phyloP scores from a whole-genome alignment of 2,797 vertebrate species.

The Eleutherodactylus coqui region DNA sequence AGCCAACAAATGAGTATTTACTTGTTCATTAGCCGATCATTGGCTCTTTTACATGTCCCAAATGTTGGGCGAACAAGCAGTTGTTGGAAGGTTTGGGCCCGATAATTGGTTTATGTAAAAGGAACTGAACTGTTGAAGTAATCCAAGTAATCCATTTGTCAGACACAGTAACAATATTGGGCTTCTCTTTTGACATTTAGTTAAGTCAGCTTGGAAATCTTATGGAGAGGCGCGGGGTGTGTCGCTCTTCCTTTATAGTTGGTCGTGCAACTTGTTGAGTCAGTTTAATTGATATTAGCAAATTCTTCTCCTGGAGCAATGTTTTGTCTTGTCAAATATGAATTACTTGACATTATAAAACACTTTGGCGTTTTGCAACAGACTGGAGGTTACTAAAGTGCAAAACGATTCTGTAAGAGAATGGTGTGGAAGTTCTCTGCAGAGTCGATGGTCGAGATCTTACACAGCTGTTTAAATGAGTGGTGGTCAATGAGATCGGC shows the following conservation, averaged over 20 bases:
- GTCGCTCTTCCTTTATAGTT: background rate
- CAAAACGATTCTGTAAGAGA: background rate
- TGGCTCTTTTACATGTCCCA: too few relatives aligned
- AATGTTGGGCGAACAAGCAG: too few relatives aligned
- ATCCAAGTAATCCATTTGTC: too few relatives aligned
- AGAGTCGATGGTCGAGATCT: too few relatives aligned
- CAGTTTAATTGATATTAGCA: background rate
- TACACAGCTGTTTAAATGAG: too few relatives aligned
- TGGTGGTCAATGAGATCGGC: too few relatives aligned
- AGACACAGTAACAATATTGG: background rate
- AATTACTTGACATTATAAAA: background rate
- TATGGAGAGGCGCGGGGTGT: background rate
- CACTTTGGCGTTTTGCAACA: background rate
- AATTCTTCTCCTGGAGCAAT: slow-evolving; percentile 5
- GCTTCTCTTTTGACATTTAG: background rate
- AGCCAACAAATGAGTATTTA: too few relatives aligned
- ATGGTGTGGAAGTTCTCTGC: too few relatives aligned
- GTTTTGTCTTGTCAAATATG: slow-evolving; percentile 27
- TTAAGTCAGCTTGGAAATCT: background rate
- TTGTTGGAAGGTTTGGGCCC: too few relatives aligned
- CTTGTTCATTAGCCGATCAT: too few relatives aligned
- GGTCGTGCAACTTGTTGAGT: slow-evolving; percentile 14
- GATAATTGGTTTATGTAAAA: too few relatives aligned
- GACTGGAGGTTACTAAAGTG: slow-evolving; percentile 29
- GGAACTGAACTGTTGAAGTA: background rate